Evolutionary conservation across 2,888 invertebrate species (phyloP), one percentile per base, ranked within the genome.

Genomic region (Eristalinus sepulchralis): DNA sequence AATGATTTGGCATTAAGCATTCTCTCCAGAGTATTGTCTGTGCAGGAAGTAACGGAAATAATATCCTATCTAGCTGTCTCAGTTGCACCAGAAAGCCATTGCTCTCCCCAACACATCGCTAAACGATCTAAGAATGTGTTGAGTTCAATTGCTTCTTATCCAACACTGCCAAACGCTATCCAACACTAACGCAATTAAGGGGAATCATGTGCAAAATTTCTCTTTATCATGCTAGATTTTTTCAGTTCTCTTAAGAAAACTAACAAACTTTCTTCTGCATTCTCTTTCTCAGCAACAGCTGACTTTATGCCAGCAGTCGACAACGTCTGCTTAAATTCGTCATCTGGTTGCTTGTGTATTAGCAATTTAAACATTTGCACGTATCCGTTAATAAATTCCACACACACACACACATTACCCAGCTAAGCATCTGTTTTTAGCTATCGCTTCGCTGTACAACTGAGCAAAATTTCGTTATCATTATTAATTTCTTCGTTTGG

Each of bases 251-350:
- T 71, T 71, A 47, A 60, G 47, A 47, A 17, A 47, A 47, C 17
- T 17, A 47, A 47, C 2, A 9, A 71, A 33, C 60, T 17, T 20
- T 39, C 27, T 13, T 27, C 6, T 47, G 17, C 17, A 24, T n/a
- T 63, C 63, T 55, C 53, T 33, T 71, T 31, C 55, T n/a, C 31
- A 1, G 13, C 11, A 33, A 22, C 72, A 72, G 63, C 72, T 59
- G 70, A 70, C 59, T 31, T n/a, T 31, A 53, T 31, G 3, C 31
- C 11, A 1, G 33, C 33, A 31, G 0, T 17, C 2, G 5, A 31
- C 55, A 59, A 39, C 59, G 34, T 27, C 71, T 31, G 39, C 60
- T 47, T 11, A 53, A 17, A n/a, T 66, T 66, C 47, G 27, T 53
- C 47, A 66, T 27, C 66, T 47, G 17, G 17, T 9, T 17, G 47